Percentiles rank a stretch among this genome's conserved stretches.
Conservation (phyloP, 2,113 vertebrate genomes). For the Helogale parvula region DNA sequence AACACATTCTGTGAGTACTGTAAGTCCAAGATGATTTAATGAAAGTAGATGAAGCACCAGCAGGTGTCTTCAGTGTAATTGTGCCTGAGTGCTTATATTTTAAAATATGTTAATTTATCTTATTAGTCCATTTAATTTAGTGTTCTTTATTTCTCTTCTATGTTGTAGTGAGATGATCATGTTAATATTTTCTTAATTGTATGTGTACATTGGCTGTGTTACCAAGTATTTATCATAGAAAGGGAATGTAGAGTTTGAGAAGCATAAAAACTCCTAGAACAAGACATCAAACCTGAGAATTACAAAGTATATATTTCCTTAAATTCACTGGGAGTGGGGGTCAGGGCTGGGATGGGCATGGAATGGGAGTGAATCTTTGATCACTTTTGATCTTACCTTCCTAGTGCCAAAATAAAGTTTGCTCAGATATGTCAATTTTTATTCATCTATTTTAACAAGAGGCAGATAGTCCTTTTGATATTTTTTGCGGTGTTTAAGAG, state of each 20-base stretch:
- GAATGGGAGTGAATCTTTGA: background rate
- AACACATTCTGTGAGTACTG: background rate
- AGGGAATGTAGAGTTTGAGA: background rate
- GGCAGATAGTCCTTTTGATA: background rate
- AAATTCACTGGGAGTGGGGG: background rate
- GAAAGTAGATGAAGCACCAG: too few relatives aligned
- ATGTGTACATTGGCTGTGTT: background rate
- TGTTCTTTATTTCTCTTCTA: conserved; percentile 10
- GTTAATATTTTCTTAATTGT: background rate
- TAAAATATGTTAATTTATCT: background rate
- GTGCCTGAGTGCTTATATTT: background rate
- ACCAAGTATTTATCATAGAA: background rate
- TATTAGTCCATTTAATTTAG: background rate
- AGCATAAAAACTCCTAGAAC: background rate
- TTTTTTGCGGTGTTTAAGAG: background rate
- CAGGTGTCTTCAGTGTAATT: background rate
- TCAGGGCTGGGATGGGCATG: too few relatives aligned
- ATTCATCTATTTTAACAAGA: conserved; percentile 24
- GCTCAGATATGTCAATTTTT: background rate
- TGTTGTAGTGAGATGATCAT: background rate
- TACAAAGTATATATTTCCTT: background rate
- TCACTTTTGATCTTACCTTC: background rate
- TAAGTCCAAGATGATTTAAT: background rate
- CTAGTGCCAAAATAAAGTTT: background rate
- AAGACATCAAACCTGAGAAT: background rate